Percentiles rank a stretch among this genome's conserved stretches.
phyloP scores from a whole-genome alignment of 2,113 vertebrate genomes.

The Platichthys stellatus region DNA sequence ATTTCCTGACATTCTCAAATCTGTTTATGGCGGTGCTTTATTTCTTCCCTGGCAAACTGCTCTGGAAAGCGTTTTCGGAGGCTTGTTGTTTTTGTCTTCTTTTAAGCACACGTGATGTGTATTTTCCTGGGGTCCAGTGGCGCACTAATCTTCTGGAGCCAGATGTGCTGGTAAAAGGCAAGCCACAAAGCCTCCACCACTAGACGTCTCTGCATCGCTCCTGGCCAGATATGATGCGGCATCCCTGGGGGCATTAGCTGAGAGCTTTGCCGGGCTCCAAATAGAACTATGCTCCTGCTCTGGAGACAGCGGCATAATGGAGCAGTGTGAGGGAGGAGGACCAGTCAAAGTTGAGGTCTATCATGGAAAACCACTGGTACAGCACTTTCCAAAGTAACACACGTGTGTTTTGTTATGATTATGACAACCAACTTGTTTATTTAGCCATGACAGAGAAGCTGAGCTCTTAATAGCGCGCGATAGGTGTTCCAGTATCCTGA shows the following conservation, averaged over 20 bases:
- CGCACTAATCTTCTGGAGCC: slow-evolving; percentile 78
- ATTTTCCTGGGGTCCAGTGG: slow-evolving; percentile 75
- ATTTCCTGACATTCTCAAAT: slow-evolving; percentile 59
- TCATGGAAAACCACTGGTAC: slow-evolving; percentile 52
- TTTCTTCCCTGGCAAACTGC: slow-evolving; percentile 53
- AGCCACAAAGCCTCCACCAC: slow-evolving; percentile 76
- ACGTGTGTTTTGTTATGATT: slow-evolving; percentile 53
- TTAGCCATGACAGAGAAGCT: slow-evolving; percentile 5
- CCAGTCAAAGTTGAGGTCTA: slow-evolving; percentile 69
- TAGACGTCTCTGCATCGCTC: slow-evolving; percentile 78
- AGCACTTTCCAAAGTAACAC: slow-evolving; percentile 57
- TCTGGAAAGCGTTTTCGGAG: slow-evolving; percentile 56
- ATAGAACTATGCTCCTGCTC: slow-evolving; percentile 75
- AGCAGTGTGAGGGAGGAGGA: slow-evolving; percentile 58
- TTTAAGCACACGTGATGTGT: slow-evolving; percentile 69
- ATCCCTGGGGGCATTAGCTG: slow-evolving; percentile 76
- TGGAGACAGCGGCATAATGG: slow-evolving; percentile 73
- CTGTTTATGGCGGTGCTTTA: slow-evolving; percentile 58
- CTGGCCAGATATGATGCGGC: slow-evolving; percentile 80
- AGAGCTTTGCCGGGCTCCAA: slow-evolving; percentile 77
- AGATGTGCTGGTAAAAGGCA: slow-evolving; percentile 79
- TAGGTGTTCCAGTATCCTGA: slow-evolving; percentile 7
- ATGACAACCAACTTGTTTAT: slow-evolving; percentile 31
- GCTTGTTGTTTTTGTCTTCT: slow-evolving; percentile 68
- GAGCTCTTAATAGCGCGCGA: slow-evolving; percentile 5